Conservation (phyloP, 2,797 vertebrate genomes). For the Argyrosomus regius region DNA sequence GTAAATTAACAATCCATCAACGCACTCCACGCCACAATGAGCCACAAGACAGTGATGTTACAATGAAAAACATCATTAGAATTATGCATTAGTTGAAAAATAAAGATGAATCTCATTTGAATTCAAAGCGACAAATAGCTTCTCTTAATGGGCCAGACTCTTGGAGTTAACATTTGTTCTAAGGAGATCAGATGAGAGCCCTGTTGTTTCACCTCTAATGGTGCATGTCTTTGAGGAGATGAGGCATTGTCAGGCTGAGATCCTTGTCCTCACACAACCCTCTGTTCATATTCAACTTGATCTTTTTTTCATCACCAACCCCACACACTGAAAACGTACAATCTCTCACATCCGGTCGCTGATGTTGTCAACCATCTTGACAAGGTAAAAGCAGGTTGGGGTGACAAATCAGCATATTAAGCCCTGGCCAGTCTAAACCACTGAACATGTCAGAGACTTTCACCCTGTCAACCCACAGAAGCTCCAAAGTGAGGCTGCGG, state of each 20-base stretch:
- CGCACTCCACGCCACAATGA: constrained; percentile 5
- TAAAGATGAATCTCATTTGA: constrained; percentile 48
- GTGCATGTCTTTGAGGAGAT: constrained; percentile 63
- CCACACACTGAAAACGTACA: neutral
- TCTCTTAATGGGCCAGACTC: constrained; percentile 56
- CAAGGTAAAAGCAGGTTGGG: constrained; percentile 44
- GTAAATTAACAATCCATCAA: constrained; percentile 32
- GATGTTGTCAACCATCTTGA: constrained; percentile 40
- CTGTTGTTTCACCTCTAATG: constrained; percentile 69
- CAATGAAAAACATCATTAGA: constrained; percentile 46
- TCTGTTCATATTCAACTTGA: constrained; percentile 11
- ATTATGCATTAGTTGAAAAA: constrained; percentile 10
- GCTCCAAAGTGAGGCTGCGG: constrained; percentile 5
- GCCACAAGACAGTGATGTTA: constrained; percentile 14
- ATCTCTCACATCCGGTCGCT: neutral
- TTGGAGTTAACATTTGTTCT: constrained; percentile 56
- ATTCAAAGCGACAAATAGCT: constrained; percentile 48
- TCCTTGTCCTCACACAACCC: constrained; percentile 29
- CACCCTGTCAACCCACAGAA: constrained; percentile 21
- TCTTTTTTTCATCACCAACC: constrained; percentile 16
- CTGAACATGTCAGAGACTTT: constrained; percentile 50
- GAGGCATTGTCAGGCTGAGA: constrained; percentile 43
- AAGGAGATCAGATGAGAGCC: constrained; percentile 46
- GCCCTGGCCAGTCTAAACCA: constrained; percentile 24
- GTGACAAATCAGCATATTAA: constrained; percentile 42